A percentile compares a stretch with the other conserved stretches of the same genome.
These are phyloP conservation scores for Ptychobarbus kaznakovi DNA, from an alignment of 2,797 vertebrate genomes.

Conservation along the genomic window DNA sequence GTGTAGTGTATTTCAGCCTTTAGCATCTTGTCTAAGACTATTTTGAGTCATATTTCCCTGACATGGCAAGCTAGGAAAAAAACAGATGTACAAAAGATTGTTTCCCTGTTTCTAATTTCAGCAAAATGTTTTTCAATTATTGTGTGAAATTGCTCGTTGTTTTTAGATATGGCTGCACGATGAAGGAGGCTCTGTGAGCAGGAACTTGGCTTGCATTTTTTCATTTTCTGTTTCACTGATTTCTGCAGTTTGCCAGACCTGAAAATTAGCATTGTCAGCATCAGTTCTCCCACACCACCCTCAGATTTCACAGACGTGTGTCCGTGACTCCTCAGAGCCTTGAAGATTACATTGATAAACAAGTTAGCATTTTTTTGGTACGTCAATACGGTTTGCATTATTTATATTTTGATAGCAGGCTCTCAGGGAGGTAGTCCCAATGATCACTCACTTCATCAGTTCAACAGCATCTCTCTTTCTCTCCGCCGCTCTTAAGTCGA, in stretches of 20 bases:
- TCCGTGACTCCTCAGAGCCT: conserved; percentile 45
- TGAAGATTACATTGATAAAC: conserved; percentile 70
- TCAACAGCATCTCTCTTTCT: neutral
- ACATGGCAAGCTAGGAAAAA: conserved; percentile 26
- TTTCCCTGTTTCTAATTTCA: conserved; percentile 20
- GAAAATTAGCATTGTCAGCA: conserved; percentile 67
- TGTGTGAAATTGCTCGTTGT: conserved; percentile 24
- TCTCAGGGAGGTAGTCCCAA: neutral
- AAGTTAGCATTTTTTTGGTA: conserved; percentile 70
- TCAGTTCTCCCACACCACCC: conserved; percentile 62
- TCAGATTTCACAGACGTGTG: conserved; percentile 57
- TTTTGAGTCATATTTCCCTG: conserved; percentile 20
- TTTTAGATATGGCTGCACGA: conserved; percentile 18
- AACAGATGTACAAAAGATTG: neutral
- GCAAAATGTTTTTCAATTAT: conserved; percentile 36
- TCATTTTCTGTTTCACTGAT: conserved; percentile 54
- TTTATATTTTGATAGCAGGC: conserved; percentile 63
- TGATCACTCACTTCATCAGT: conserved; percentile 16
- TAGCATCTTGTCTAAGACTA: neutral
- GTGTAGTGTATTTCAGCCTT: neutral
- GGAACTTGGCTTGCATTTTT: conserved; percentile 61
- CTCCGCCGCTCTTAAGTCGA: conserved; percentile 3
- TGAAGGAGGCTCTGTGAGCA: conserved; percentile 14
- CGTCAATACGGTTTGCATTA: conserved; percentile 72
- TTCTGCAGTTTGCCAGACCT: conserved; percentile 55